Evolutionary conservation across 2,113 vertebrate genomes (phyloP), one percentile per base, ranked within the genome.

Genomic region (Mustelus asterias): DNA sequence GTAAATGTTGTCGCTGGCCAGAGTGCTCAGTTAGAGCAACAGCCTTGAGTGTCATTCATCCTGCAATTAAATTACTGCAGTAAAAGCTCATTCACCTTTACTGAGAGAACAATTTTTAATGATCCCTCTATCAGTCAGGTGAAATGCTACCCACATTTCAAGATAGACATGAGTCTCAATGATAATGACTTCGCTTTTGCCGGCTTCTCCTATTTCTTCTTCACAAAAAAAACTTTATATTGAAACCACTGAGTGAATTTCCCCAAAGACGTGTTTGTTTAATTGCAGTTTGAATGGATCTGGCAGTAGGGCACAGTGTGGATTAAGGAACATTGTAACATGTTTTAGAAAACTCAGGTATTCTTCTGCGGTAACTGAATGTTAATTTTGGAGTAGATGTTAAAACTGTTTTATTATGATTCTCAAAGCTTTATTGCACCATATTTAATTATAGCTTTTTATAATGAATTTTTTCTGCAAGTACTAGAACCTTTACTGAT

Each of bases 331-430:
- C 63, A 33, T 72, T 48, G 60, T 93, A 37, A 65, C 37, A 69
- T 95, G 69, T 72, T 54, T 95, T 72, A 95, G 94, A 95, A 93
- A 95, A 95, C 94, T 95, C 94, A 95, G 94, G 94, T 72, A 95
- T 95, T 72, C 67, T 76, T 95, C 41, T 20, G 24, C 54, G 94
- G 69, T 54, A 54, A 95, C 69, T 95, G 94, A 95, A 95, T 95
- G 94, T 95, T 95, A 44, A 95, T 72, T 95, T 95, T 76, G 54
- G 48, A 29, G 33, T 60, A 60, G 22, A 95, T 72, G 67, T 67
- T 70, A 69, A 44, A 70, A 41, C 69, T 14, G 65, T 95, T 72
- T 72, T 95, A 95, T 72, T 95, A 44, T 94, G 69, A 95, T 54
- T 72, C 69, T 76, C 41, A 72, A 95, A 72, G 26, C 67, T 72